Evolutionary conservation across 2,113 vertebrate species (phyloP), one percentile per base, ranked within the genome.

Genomic region (Phyllostomus hastatus): DNA sequence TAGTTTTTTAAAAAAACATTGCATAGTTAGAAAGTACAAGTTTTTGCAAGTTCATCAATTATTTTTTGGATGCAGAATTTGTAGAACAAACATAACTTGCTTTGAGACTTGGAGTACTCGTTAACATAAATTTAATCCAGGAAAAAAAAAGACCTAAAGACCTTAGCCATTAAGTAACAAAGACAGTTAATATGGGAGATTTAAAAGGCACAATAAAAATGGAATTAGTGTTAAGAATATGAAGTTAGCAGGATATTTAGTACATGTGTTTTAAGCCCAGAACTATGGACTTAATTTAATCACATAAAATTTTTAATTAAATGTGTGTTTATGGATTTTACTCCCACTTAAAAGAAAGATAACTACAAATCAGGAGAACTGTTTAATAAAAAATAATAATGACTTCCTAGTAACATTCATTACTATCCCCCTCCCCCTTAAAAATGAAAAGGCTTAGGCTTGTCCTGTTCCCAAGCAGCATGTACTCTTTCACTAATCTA

Each of bases 171-270:
- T 78, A 92, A 81, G 20, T 87, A 94, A 83, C n/a, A 95, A 93
- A 61, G 67, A 90, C 38, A 96, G 12, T 70, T 78, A 88, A 79
- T 83, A 91, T 33, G 20, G 78, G 31, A 84, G 20, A 88, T 82
- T 96, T 94, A 80, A 88, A 96, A 92, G 54, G n/a, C 41, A 96
- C 33, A 95, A 83, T 92, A 79, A 92, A 95, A 94, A 89, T 43
- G 17, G 48, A 90, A 76, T 83, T 96, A 69, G 43, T 54, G 16
- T 85, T 81, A 81, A 89, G 31, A 87, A 75, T 70, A 83, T 0
- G 67, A 92, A 78, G 38, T 48, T 76, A 94, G 31, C 35, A 79
- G 7, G 6, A 10, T 88, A 95, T 91, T 94, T 84, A 83, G 33
- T 88, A 95, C 86, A 93, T 91, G 24, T 64, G 24, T 46, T 80